Evolutionary conservation across 1,140 invertebrate genomes (phyloP), one percentile per base, ranked within the genome.

Genomic region (Palaemon carinicauda): DNA sequence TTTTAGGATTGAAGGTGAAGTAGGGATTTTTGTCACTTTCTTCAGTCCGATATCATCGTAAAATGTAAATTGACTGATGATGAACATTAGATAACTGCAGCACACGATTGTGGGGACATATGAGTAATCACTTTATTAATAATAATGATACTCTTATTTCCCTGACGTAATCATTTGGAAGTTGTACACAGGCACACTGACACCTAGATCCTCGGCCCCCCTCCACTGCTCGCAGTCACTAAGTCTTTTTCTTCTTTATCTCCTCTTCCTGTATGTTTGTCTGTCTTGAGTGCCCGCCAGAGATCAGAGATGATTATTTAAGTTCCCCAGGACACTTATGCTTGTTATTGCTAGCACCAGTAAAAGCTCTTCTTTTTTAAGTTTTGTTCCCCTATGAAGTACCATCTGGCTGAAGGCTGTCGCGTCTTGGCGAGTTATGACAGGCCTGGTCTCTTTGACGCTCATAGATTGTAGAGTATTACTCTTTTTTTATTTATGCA

Each of bases 401-500:
- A 71, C 69, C 82, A 60, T 65, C 82, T 77, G 73, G 73, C 73
- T 84, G 82, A 54, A 80, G 84, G 84, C 84, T 86, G 84, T 78
- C 77, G 84, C 77, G 84, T 86, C 84, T 86, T 86, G 84, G 65
- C 77, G 60, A 86, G 84, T 73, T 80, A 86, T 79, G 81, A 88
- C 80, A 88, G 69, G 73, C 80, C 87, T 81, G 82, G 87, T 54
- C 83, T 60, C 79, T 81, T 88, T 83, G 60, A 82, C 65, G 74
- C 87, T 88, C 81, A 83, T 86, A 86, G 84, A 69, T n/a, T 86
- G 84, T 86, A 86, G 84, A 80, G 29, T 71, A 79, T 86, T 86
- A 86, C 73, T 88, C 75, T 77, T 41, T 41, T 41, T 88, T 88
- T 88, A 88, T 88, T 88, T 88, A 82, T 88, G 80, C 87, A 88